Evolutionary conservation across 2,888 invertebrate species (phyloP), one percentile per base, ranked within the genome.

Genomic region (Euclidia mi): DNA sequence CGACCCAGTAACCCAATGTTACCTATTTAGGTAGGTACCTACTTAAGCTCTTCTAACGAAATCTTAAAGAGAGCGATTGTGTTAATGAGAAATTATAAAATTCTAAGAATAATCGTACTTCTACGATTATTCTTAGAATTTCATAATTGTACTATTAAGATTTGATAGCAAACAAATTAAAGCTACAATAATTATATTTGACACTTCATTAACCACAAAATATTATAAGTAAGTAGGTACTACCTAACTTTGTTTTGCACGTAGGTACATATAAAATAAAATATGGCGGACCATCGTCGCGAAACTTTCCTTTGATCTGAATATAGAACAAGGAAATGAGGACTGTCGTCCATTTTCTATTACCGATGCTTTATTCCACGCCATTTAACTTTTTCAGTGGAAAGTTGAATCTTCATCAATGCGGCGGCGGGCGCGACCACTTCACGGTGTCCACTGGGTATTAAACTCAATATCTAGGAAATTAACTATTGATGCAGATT

Each of bases 331-430:
- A 83, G 85, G 88, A 89, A 90, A 90, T 89, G 86, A 90, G 83
- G 81, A 86, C 82, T 87, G 88, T 88, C 89, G 82, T 86, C 87
- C 88, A 88, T 90, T 89, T 88, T 89, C 87, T 88, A 89, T 90
- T 88, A 88, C 85, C 84, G 81, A 82, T 84, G 84, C 82, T 87
- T 87, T 83, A 84, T 91, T 90, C 90, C 90, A 70, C 78, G 71
- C 89, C 89, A 90, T 91, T 91, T 87, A 90, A 89, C 89, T 88
- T 90, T 89, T 88, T 87, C 85, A 83, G 79, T 83, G 76, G 79
- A 82, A 86, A 86, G 82, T 88, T 83, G 81, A 81, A 82, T 85
- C 81, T 85, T 86, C 81, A 81, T 83, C 83, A 84, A 65, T 82
- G 77, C 77, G 76, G 65, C 71, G 69, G 65, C 71, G 46, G 38